Conservation (phyloP, 2,797 vertebrate genomes). For the Leucoraja ocellata region DNA sequence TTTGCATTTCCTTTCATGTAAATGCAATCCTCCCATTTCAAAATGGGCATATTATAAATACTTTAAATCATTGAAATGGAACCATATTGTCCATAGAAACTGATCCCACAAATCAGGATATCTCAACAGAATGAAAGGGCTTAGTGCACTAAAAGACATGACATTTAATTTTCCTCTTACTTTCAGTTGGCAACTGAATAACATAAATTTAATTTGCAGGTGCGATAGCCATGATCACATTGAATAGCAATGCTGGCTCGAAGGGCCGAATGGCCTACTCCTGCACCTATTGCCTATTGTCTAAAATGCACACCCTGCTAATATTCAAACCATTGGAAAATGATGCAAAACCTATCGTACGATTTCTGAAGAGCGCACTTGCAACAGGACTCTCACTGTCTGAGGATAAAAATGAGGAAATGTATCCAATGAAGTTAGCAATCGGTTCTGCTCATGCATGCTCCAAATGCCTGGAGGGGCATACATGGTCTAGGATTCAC, state of each 20-base stretch:
- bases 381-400: neutral
- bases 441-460: neutral
- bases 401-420: neutral
- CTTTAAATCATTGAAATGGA: neutral
- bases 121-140: neutral
- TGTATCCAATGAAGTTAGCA: neutral
- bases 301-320: neutral
- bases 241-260: no score
- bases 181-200: neutral
- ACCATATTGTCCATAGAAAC: neutral
- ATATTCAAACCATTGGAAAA: slow-evolving; percentile 1
- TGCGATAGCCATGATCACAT: no score
- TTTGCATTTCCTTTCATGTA: neutral
- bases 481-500: neutral
- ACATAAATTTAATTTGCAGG: neutral
- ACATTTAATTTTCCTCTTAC: neutral
- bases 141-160: neutral
- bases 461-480: neutral
- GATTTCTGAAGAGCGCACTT: neutral
- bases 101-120: neutral
- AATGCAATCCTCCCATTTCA: neutral
- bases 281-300: no score
- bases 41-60: neutral
- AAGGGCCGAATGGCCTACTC: no score
- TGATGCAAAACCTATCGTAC: neutral